Evolutionary conservation across 2,888 invertebrate genomes (phyloP).

Genomic region (Tiliacea aurago): DNA sequence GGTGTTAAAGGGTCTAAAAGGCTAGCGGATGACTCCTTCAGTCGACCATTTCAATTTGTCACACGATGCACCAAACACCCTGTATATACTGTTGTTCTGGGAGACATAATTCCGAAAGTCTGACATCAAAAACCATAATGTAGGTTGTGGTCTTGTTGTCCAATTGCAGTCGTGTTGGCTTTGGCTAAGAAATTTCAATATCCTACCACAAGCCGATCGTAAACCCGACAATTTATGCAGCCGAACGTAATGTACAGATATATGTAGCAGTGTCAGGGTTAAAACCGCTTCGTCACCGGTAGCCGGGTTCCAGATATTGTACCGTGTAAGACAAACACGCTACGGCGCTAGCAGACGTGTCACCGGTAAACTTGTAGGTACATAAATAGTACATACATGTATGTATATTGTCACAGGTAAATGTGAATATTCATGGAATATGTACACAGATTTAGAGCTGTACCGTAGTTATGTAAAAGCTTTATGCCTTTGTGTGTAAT

Average conservation of each 20-base stretch:
- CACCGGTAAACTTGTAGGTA: conserved; percentile 25
- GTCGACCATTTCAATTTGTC: no score
- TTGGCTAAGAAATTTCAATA: conserved; percentile 13
- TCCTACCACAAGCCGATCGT: conserved; percentile 31
- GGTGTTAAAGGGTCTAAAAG: no score
- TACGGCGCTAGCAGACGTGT: conserved; percentile 30
- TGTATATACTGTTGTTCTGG: background rate
- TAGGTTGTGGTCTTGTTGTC: no score
- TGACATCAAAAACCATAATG: background rate
- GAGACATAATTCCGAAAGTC: background rate
- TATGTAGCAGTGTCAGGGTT: conserved; percentile 25
- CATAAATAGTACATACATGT: conserved; percentile 14
- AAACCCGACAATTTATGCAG: conserved; percentile 45
- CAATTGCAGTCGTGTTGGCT: background rate
- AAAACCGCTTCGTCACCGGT: conserved; percentile 36
- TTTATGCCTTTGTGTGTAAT: no score
- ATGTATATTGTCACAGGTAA: conserved; percentile 15
- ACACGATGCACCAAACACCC: no score
- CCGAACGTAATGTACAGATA: conserved; percentile 29
- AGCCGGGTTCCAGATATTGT: conserved; percentile 29
- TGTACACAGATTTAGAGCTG: conserved; percentile 12
- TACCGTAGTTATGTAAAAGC: background rate
- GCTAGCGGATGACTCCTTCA: no score
- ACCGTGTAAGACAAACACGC: conserved; percentile 34
- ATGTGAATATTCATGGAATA: background rate